Base-by-base conservation (phyloP, 2,797 vertebrate genomes). In the Harpagifer antarcticus region DNA sequence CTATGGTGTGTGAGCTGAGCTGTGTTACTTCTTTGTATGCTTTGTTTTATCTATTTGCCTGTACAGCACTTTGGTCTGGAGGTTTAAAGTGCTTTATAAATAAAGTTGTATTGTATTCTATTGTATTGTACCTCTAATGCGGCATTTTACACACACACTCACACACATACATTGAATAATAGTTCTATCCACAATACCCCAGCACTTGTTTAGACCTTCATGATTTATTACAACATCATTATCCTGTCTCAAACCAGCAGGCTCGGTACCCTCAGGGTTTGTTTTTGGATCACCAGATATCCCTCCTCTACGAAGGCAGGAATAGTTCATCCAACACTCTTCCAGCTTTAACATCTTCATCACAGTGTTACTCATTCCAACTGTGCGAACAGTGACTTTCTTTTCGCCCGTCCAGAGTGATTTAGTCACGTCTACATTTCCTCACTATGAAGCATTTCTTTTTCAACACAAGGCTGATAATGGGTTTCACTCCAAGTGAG, bases 331-430 rank as follows among this genome's bases (percentile, higher is more conserved):
- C 6, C 4, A 11, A 50, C 58, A 20, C 48, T 58, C 45, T 58
- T 42, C 57, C 79, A 78, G n/a, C 72, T 57, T 84, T 78, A 47
- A 58, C 83, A 62, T 48, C n/a, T 57, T 74, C 56, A 42, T 47
- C 60, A 47, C 16, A 40, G 19, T 53, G 59, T 76, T 72, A 52
- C 56, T 78, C 68, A 50, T 64, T 70, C 67, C 13, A 72, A 49
- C 43, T 63, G 57, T 80, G 71, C 50, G 55, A 79, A 57, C 54
- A 68, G 44, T 63, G 66, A 76, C 69, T 74, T 78, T 53, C 42
- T 48, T 74, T 79, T 50, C 45, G 15, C 37, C 31, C 49, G 40
- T 67, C 44, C 42, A 53, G n/a, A 49, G 15, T 49, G 67, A 78
- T 74, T 67, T 50, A 64, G 57, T 52, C 43, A 42, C 64, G 63